Evolutionary conservation across 2,888 invertebrate genomes (phyloP).

Genomic region (Synergus japonicus): DNA sequence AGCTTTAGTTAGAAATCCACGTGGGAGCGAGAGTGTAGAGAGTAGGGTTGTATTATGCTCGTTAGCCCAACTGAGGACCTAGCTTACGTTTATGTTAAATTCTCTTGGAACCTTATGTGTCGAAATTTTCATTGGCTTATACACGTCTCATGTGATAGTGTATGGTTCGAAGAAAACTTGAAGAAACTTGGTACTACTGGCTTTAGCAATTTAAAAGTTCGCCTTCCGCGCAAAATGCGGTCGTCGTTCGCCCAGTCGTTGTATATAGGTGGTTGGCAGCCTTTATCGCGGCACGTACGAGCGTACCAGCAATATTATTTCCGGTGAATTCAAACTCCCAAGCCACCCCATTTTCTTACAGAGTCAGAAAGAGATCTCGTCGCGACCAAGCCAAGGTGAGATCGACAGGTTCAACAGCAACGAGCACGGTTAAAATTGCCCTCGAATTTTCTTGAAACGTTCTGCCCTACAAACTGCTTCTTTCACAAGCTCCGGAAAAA

Average conservation of each 20-base stretch:
- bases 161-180: slow-evolving; percentile 21
- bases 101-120: slow-evolving; percentile 24
- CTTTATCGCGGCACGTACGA: slow-evolving; percentile 33
- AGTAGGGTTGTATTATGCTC: slow-evolving; percentile 11
- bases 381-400: slow-evolving; percentile 20
- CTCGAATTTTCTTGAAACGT: not conserved
- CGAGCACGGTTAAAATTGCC: slow-evolving; percentile 22
- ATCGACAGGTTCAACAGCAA: slow-evolving; percentile 28
- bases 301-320: slow-evolving; percentile 35
- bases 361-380: slow-evolving; percentile 28
- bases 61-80: not conserved
- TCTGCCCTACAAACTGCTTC: not conserved
- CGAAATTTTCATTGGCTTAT: slow-evolving; percentile 31
- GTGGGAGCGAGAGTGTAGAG: not conserved
- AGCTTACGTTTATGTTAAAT: slow-evolving; percentile 15
- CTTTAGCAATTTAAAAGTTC: slow-evolving; percentile 67
- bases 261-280: slow-evolving; percentile 5
- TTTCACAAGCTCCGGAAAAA: slow-evolving; percentile 5
- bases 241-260: not conserved
- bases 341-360: not conserved
- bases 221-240: slow-evolving; percentile 22
- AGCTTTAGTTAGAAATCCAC: not conserved
- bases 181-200: slow-evolving; percentile 59
- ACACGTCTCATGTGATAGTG: slow-evolving; percentile 40
- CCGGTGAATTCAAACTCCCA: slow-evolving; percentile 29